Base-by-base conservation (phyloP, 1,140 invertebrate species). In the Nomia melanderi region DNA sequence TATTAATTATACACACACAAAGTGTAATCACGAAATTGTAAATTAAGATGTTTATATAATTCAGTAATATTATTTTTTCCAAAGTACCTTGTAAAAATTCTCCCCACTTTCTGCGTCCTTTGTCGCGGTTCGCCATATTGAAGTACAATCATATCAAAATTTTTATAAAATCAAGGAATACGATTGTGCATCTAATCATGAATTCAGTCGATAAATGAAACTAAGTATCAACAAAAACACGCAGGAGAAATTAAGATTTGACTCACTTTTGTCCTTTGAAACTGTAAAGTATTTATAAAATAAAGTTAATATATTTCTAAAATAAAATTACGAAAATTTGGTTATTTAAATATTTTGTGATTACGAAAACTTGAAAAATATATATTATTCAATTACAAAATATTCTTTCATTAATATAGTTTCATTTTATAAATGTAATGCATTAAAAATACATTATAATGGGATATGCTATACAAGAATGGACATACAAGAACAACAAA, bases 31-130 rank as follows among this genome's bases (percentile, higher is more conserved):
- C 39, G n/a, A 9, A 27, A 83, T 36, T 44, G 31, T 27, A 65
- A 65, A 50, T 60, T 41, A 54, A 27, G 27, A 77, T 44, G 31
- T 33, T 71, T 62, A 56, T 36, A 50, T 23, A 64, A 78, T 60
- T 76, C 29, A 44, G 47, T 60, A 70, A 66, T 39, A 59, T 62
- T 27, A 25, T 75, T 77, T 64, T 73, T 63, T 77, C 82, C 41
- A 66, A 71, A 88, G 56, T 92, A 93, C 92, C 92, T 92, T 92
- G 91, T 88, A 89, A 91, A 92, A 88, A 91, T 87, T 82, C 89
- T 92, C 89, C 90, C 91, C 91, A 91, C 88, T 92, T 93, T 91
- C 84, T 92, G 92, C 92, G 92, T 92, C 92, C 92, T 93, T 92
- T 93, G 91, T 93, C 92, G 89, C 90, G 86, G 87, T 91, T 92